phyloP scores from a whole-genome alignment of 2,113 vertebrate genomes.

The Raja brachyura region DNA sequence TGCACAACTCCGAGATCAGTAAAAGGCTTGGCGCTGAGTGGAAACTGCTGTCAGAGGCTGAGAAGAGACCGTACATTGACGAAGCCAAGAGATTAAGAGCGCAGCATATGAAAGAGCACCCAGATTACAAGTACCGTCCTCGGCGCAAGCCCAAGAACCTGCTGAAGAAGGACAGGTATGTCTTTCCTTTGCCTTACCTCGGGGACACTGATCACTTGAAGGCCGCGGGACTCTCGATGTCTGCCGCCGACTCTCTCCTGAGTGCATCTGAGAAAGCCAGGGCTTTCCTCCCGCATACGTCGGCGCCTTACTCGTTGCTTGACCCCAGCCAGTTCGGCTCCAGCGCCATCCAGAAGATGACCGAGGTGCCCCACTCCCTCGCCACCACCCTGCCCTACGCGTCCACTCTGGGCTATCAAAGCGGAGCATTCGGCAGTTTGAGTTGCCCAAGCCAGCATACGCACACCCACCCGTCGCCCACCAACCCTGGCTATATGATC shows the following conservation, averaged over 20 bases:
- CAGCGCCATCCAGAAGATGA: conserved; percentile 96
- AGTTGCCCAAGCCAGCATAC: conserved; percentile 95
- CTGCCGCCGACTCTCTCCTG: conserved; percentile 85
- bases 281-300: conserved; percentile 88
- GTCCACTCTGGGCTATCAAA: conserved; percentile 97
- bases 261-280: conserved; percentile 84
- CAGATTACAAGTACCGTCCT: conserved; percentile 99
- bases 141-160: conserved; percentile 97
- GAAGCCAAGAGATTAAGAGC: conserved; percentile 94
- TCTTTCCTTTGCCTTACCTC: conserved; percentile 98
- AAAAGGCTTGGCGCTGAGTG: conserved; percentile 94
- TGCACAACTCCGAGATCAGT: conserved; percentile 99
- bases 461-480: conserved; percentile 97
- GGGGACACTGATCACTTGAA: conserved; percentile 95
- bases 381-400: conserved; percentile 90
- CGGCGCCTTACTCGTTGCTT: conserved; percentile 89
- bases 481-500: conserved; percentile 97
- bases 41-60: conserved; percentile 95
- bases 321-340: conserved; percentile 97
- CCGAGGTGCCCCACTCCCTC: conserved; percentile 93
- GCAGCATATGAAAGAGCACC: conserved; percentile 99
- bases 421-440: conserved; percentile 89
- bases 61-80: conserved; percentile 96
- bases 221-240: conserved; percentile 78
- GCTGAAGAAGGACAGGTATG: conserved; percentile 98